Base-by-base conservation (phyloP, 2,888 invertebrate species). In the Vanessa cardui region DNA sequence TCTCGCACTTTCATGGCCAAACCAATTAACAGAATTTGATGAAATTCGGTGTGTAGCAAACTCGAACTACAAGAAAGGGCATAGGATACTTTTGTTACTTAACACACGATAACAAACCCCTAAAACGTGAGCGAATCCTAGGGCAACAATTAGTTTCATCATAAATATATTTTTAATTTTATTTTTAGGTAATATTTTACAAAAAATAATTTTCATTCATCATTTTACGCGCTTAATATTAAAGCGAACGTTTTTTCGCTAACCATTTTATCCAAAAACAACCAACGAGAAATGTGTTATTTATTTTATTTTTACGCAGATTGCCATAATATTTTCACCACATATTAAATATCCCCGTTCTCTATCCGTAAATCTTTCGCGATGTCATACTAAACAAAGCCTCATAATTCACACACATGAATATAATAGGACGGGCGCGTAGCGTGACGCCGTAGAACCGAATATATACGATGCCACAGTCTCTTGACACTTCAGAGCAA, bases 341-440 rank as follows among this genome's bases (percentile, higher is more conserved):
- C 47, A 44, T 54, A 61, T 68, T 60, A 64, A 64, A 64, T 60
- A 68, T 60, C 31, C 33, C 26, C 46, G 59, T 61, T 66, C 59
- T 52, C 66, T 61, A 72, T 73, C 76, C 73, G 77, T 79, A 78
- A 75, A 79, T 80, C 78, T 78, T 78, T 73, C 56, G 58, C 72
- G 62, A 62, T 74, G 73, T 74, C 69, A 68, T 62, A 69, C 69
- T 67, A 72, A 72, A 69, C 71, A 68, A 71, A 71, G 71, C 64
- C 62, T 64, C 66, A 86, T 88, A 88, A 87, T 82, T 89, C 88
- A 88, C 82, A 84, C 81, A 76, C 71, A 72, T 73, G 72, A 71
- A 69, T 69, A 71, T 69, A 68, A 68, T 64, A 64, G 68, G 56
- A 39, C 56, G 39, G 39, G 50, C 59, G 60, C 56, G 68, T 60